Percentiles rank a stretch among this genome's conserved stretches.
Conservation (phyloP, 2,113 vertebrate species). For the Paracanthobrama guichenoti region DNA sequence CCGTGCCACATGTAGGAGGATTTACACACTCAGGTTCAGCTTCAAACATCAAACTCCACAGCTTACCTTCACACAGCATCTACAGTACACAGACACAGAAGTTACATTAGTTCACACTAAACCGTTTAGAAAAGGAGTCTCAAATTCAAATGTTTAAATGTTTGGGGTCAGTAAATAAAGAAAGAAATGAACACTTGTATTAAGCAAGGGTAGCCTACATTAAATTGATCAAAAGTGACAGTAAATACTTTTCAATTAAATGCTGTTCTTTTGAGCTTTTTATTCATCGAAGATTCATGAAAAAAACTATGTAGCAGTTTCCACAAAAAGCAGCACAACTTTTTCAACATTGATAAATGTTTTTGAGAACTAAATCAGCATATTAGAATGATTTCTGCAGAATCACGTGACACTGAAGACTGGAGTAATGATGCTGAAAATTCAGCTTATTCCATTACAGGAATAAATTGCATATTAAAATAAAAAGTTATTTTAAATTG, state of each 20-base stretch:
- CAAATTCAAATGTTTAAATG: not conserved
- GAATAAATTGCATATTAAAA: not conserved
- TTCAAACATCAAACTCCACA: conserved; percentile 79
- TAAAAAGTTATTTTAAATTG: not conserved
- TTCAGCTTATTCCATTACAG: not conserved
- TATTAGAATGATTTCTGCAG: not conserved
- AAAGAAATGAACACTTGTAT: not conserved
- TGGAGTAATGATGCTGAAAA: not conserved
- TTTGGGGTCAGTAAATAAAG: not conserved
- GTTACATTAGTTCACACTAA: not conserved
- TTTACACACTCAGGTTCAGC: conserved; percentile 62
- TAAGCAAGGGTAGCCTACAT: not conserved
- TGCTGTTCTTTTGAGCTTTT: too few species aligned
- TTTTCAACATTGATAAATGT: not conserved
- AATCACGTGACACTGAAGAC: not conserved
- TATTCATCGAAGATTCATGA: too few species aligned
- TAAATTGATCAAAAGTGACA: not conserved
- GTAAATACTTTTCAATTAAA: not conserved
- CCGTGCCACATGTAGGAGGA: conserved; percentile 40
- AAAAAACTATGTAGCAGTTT: not conserved
- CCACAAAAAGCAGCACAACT: not conserved
- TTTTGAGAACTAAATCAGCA: too few species aligned
- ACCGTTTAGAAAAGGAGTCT: not conserved
- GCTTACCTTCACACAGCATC: conserved; percentile 91
- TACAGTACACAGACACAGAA: conserved; percentile 15